These are phyloP conservation scores for Zenarchopterus dispar DNA, from an alignment of 2,797 vertebrate species.

Conservation along the genomic window DNA sequence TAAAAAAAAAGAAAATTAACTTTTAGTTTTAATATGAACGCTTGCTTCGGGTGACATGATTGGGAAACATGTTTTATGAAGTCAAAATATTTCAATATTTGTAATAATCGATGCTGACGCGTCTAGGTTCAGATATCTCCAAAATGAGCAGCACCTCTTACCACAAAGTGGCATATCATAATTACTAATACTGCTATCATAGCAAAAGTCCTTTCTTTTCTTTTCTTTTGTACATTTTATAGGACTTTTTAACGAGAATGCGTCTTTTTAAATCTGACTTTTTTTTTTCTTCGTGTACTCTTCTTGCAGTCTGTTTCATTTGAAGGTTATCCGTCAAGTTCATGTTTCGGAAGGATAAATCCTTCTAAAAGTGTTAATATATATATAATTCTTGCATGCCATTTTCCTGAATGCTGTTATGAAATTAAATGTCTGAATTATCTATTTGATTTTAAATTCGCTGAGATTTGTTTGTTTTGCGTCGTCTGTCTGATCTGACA, in stretches of 20 bases:
- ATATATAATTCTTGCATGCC: constrained; percentile 52
- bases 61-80: neutral
- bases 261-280: neutral
- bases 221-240: neutral
- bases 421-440: too few relatives aligned
- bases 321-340: constrained; percentile 64
- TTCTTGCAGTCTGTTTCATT: constrained; percentile 8
- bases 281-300: constrained; percentile 3
- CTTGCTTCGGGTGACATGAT: neutral
- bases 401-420: neutral
- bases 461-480: too few relatives aligned
- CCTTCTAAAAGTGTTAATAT: constrained; percentile 1
- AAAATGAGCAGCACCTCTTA: too few relatives aligned
- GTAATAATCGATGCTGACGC: neutral
- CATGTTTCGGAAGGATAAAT: constrained; percentile 53
- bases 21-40: neutral
- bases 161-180: neutral
- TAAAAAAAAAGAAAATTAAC: neutral
- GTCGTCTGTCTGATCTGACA: too few relatives aligned
- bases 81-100: neutral
- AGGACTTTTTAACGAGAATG: neutral
- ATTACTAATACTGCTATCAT: too few relatives aligned
- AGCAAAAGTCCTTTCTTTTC: neutral
- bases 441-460: too few relatives aligned
- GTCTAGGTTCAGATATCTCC: too few relatives aligned